A percentile compares a stretch with the other conserved stretches of the same genome.
These are phyloP conservation scores for Ennomos quercinarius DNA, from an alignment of 2,888 invertebrate species.

Conservation along the genomic window DNA sequence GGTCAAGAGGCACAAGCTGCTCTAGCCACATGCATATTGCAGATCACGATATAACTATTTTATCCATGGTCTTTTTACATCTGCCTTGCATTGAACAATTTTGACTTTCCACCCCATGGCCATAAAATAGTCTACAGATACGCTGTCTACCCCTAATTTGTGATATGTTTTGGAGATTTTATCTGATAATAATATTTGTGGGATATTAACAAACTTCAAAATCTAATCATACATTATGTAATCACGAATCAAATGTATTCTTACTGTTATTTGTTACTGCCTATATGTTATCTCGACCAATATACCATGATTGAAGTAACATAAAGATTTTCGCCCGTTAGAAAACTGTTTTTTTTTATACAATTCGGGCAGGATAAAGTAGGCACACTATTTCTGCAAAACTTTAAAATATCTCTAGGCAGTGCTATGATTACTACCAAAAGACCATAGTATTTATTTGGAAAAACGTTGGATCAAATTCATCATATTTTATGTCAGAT, in stretches of 20 bases:
- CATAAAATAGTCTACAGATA: conserved; percentile 38
- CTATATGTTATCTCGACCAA: too few relatives aligned
- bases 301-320: too few relatives aligned
- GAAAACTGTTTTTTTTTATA: too few relatives aligned
- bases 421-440: too few relatives aligned
- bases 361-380: too few relatives aligned
- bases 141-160: conserved; percentile 27
- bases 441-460: too few relatives aligned
- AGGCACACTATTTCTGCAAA: too few relatives aligned
- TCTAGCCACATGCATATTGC: conserved; percentile 62
- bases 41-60: conserved; percentile 75
- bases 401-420: too few relatives aligned
- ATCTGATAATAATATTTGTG: conserved; percentile 29
- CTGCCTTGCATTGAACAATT: conserved; percentile 56
- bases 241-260: background rate
- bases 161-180: conserved; percentile 26
- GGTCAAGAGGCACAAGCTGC: conserved; percentile 76
- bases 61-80: conserved; percentile 69
- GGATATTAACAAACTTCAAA: conserved; percentile 23
- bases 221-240: conserved; percentile 11
- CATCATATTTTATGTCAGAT: too few relatives aligned
- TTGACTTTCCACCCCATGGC: conserved; percentile 35
- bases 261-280: too few relatives aligned
- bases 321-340: too few relatives aligned
- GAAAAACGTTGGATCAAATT: too few relatives aligned